Percentiles rank a stretch among this genome's conserved stretches.
phyloP scores from a whole-genome alignment of 2,113 vertebrate genomes.

The Epinephelus cyanopodus region DNA sequence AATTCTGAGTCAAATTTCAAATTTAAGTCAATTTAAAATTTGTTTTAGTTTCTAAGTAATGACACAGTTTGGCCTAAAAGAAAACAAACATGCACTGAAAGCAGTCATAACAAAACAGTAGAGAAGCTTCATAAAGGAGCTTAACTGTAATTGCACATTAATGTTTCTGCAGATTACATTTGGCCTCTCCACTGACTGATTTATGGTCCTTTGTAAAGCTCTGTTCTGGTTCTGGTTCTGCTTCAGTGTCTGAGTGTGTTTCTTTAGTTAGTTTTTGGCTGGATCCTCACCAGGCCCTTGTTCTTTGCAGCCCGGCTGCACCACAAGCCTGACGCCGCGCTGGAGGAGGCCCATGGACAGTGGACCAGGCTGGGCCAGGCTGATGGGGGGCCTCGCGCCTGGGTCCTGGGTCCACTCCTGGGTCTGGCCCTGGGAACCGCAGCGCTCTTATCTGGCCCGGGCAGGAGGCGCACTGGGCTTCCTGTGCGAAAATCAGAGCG shows the following conservation, averaged over 20 bases:
- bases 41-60: not conserved
- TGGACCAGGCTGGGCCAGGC: slow-evolving; percentile 87
- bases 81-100: not conserved
- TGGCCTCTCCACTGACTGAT: slow-evolving; percentile 31
- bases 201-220: slow-evolving; percentile 60
- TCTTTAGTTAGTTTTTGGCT: slow-evolving; percentile 74
- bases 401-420: slow-evolving; percentile 87
- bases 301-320: slow-evolving; percentile 84
- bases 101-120: not conserved
- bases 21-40: not conserved
- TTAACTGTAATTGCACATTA: not conserved
- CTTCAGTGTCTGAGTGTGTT: slow-evolving; percentile 66
- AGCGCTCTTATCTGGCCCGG: slow-evolving; percentile 96
- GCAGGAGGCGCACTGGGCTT: slow-evolving; percentile 98
- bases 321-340: slow-evolving; percentile 83
- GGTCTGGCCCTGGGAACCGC: slow-evolving; percentile 95
- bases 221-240: slow-evolving; percentile 75
- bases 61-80: slow-evolving; percentile 3
- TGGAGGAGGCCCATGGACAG: slow-evolving; percentile 86
- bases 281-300: slow-evolving; percentile 85
- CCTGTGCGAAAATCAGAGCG: slow-evolving; percentile 99
- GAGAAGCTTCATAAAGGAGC: not conserved
- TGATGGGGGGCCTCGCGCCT: slow-evolving; percentile 86
- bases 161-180: slow-evolving; percentile 56
- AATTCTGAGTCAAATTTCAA: not conserved